Conservation (phyloP, 2,113 vertebrate species). For the Zeus faber region DNA sequence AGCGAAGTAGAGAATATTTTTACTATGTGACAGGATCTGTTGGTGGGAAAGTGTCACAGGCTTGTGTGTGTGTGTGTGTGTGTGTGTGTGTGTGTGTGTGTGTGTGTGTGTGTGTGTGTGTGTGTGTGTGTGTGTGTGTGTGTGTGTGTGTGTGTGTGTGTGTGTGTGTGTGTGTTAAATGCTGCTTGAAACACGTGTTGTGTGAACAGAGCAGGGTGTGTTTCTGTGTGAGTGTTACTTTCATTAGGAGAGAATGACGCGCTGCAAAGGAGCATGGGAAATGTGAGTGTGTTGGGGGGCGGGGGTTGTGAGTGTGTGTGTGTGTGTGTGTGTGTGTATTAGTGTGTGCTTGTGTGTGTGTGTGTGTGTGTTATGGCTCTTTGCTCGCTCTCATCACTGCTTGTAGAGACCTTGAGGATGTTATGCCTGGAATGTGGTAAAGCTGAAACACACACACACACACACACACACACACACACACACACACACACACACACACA, state of each 20-base stretch:
- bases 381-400: too few relatives aligned
- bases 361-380: slow-evolving; percentile 30
- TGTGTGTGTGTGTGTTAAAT: too few relatives aligned
- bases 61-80: slow-evolving; percentile 6
- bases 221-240: too few relatives aligned
- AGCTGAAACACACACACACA: slow-evolving; percentile 39
- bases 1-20: too few relatives aligned
- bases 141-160: too few relatives aligned
- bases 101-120: slow-evolving; percentile 1
- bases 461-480: slow-evolving; percentile 14
- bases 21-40: too few relatives aligned
- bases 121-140: too few relatives aligned
- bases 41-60: slow-evolving; percentile 29
- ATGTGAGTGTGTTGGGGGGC: slow-evolving; percentile 19
- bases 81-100: slow-evolving; percentile 21
- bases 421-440: slow-evolving; percentile 68
- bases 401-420: slow-evolving; percentile 49
- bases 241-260: too few relatives aligned
- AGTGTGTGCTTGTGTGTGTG: slow-evolving; percentile 2
- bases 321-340: slow-evolving; percentile 22
- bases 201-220: too few relatives aligned
- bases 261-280: too few relatives aligned
- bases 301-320: slow-evolving; percentile 10
- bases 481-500: neutral
- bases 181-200: too few relatives aligned